Percentiles rank a stretch among this genome's conserved stretches.
These are phyloP conservation scores for Volucella inflata DNA, from an alignment of 2,888 invertebrate genomes.

Conservation along the genomic window DNA sequence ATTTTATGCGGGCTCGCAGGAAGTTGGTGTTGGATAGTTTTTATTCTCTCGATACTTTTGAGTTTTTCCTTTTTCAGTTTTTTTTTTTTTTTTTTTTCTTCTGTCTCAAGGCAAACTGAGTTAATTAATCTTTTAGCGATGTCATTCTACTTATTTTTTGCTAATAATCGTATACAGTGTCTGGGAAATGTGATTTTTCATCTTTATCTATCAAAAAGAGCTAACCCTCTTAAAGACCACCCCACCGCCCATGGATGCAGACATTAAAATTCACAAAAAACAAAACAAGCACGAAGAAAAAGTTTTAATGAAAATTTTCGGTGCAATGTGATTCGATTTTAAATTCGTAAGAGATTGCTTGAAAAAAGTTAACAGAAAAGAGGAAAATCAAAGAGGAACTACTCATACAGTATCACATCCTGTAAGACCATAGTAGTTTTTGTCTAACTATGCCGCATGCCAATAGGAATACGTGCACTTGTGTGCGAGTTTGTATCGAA, in stretches of 20 bases:
- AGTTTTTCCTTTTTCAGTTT: constrained; percentile 20
- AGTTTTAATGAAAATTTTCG: constrained; percentile 75
- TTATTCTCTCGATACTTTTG: constrained; percentile 23
- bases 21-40: constrained; percentile 17
- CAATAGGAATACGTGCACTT: constrained; percentile 26
- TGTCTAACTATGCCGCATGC: constrained; percentile 51
- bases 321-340: constrained; percentile 74
- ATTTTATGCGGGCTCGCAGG: background rate
- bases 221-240: constrained; percentile 4
- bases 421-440: constrained; percentile 14
- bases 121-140: constrained; percentile 41
- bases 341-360: constrained; percentile 56
- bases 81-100: background rate
- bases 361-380: constrained; percentile 8
- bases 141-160: constrained; percentile 49
- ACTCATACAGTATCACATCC: constrained; percentile 41
- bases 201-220: constrained; percentile 24
- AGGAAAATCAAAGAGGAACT: background rate
- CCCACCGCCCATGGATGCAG: constrained; percentile 36
- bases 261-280: constrained; percentile 20
- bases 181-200: constrained; percentile 50
- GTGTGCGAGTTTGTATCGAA: constrained; percentile 52
- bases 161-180: constrained; percentile 52
- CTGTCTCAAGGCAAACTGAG: constrained; percentile 16
- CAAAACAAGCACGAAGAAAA: constrained; percentile 59